Evolutionary conservation across 2,888 invertebrate genomes (phyloP).

Genomic region (Thyatira batis): DNA sequence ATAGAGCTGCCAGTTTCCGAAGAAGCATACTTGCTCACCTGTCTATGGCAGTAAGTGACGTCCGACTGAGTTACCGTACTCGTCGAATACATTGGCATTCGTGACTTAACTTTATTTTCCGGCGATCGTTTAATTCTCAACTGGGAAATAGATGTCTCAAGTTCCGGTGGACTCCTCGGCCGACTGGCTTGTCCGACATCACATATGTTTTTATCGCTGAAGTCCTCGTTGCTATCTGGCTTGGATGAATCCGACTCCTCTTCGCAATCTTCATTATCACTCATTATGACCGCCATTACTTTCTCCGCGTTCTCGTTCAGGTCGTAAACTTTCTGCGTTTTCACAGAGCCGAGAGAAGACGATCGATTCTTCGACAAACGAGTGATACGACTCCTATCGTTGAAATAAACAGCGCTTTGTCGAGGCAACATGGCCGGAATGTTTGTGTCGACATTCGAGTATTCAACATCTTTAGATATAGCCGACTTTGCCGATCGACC

Average conservation of each 20-base stretch:
- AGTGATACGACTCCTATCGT: conserved; percentile 31
- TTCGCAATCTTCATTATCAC: conserved; percentile 43
- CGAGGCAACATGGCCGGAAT: conserved; percentile 50
- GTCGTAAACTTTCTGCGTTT: conserved; percentile 64
- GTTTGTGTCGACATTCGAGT: conserved; percentile 47
- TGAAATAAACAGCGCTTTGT: conserved; percentile 40
- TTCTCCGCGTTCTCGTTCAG: conserved; percentile 67
- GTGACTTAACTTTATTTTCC: conserved; percentile 12
- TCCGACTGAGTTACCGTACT: conserved; percentile 53
- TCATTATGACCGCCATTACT: conserved; percentile 60
- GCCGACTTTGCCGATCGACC: conserved; percentile 12
- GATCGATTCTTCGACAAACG: conserved; percentile 38
- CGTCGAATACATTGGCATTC: conserved; percentile 44
- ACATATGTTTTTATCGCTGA: conserved; percentile 10
- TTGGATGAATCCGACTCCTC: conserved; percentile 20
- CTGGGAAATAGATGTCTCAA: conserved; percentile 63
- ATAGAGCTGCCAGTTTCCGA: conserved; percentile 44
- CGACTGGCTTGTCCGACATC: conserved; percentile 21
- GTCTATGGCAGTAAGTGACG: conserved; percentile 36
- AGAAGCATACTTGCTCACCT: conserved; percentile 48
- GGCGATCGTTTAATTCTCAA: conserved; percentile 44
- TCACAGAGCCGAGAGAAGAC: conserved; percentile 45
- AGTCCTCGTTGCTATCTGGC: conserved; percentile 27
- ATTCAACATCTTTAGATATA: conserved; percentile 35
- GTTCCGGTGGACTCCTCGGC: conserved; percentile 57